Evolutionary conservation across 2,797 vertebrate genomes (phyloP), one percentile per base, ranked within the genome.

Genomic region (Hoplostethus atlanticus): DNA sequence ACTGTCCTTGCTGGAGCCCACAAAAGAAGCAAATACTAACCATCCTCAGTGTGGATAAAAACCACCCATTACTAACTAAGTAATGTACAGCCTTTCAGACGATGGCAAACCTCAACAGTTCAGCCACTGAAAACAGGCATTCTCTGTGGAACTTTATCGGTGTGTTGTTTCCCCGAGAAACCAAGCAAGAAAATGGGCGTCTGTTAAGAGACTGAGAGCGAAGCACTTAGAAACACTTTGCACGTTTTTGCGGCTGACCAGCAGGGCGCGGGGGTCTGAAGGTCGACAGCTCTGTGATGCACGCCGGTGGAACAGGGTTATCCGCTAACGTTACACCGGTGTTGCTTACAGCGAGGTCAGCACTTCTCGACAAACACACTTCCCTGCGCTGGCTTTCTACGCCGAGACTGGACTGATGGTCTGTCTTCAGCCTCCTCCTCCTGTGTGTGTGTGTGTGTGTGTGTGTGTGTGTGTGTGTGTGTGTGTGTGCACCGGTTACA

Each of bases 221-320:
- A 2, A 70, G 72, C 66, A 51, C 80, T 82, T 78, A 64, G 53
- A 80, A 79, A 87, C 78, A 79, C 76, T 75, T 62, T 72, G 62
- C 77, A 71, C 74, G 56, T 87, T 63, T 77, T 65, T 56, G 76
- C 47, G 15, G 56, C 77, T 47, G 60, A 70, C 73, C 52, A 6
- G 64, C 21, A 61, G 46, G 82, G 52, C 48, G 16, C 15, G 4
- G 42, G 65, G 84, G 81, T 78, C 76, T 73, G 70, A 53, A 85
- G 89, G 83, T 86, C 74, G 73, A 85, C 85, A 70, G 79, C 78
- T 83, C 80, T 69, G 69, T 81, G 84, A 89, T 82, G 84, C 83
- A 55, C 88, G 79, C 81, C 88, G 76, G 81, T 61, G 72, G 75
- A 81, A 70, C 73, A n/a, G 56, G 68, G 69, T 59, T 84, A 71